Percentiles rank a stretch among this genome's conserved stretches.
phyloP scores from a whole-genome alignment of 2,888 invertebrate species.

The Heteromurus nitidus region DNA sequence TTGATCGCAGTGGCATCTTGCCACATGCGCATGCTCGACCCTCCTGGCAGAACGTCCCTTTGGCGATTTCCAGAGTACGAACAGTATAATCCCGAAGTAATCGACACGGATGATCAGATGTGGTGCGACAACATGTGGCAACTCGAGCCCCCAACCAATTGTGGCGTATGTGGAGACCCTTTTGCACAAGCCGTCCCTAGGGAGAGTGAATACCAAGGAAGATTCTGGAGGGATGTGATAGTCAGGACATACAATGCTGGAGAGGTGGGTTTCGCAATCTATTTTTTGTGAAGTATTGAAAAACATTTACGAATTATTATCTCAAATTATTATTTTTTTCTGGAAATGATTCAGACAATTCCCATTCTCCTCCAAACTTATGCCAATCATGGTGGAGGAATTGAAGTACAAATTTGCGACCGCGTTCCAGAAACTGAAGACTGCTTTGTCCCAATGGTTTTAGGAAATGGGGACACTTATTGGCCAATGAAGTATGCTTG shows the following conservation, averaged over 20 bases:
- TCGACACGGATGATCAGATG: slow-evolving; percentile 35
- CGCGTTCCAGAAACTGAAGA: slow-evolving; percentile 45
- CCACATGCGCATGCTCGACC: slow-evolving; percentile 50
- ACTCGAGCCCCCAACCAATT: slow-evolving; percentile 20
- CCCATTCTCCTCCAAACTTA: slow-evolving; percentile 38
- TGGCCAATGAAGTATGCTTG: slow-evolving; percentile 45
- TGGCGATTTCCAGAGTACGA: slow-evolving; percentile 47
- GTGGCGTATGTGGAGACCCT: slow-evolving; percentile 19
- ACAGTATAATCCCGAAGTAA: slow-evolving; percentile 22
- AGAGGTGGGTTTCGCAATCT: slow-evolving; percentile 41
- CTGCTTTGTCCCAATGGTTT: slow-evolving; percentile 30
- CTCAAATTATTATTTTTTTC: not conserved
- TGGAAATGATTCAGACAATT: slow-evolving; percentile 42
- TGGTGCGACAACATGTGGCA: slow-evolving; percentile 46
- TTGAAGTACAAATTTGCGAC: slow-evolving; percentile 47
- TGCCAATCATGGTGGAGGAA: slow-evolving; percentile 52
- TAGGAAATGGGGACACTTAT: slow-evolving; percentile 42
- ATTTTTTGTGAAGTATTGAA: too few species aligned
- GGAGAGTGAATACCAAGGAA: slow-evolving; percentile 61
- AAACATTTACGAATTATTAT: not conserved
- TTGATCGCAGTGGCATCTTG: too few species aligned
- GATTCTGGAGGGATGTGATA: slow-evolving; percentile 47
- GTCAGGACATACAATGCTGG: slow-evolving; percentile 63
- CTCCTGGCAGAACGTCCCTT: slow-evolving; percentile 34
- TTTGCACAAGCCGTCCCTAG: slow-evolving; percentile 23